Evolutionary conservation across 2,888 invertebrate species (phyloP).

Genomic region (Clostera curtula): DNA sequence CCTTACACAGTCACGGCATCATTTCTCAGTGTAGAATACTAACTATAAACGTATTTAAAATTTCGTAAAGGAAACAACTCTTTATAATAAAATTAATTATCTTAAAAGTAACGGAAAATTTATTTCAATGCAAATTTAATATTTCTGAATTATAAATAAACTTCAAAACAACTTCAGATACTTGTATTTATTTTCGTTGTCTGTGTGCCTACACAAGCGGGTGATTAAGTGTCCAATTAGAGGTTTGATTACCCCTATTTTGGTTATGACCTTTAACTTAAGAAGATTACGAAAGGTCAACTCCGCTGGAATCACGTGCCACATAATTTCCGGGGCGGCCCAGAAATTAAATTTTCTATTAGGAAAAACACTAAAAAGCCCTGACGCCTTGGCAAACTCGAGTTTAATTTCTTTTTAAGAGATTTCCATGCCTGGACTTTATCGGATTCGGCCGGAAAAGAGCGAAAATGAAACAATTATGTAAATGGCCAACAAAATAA

Average conservation of each 20-base stretch:
- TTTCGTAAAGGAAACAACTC: too few relatives aligned
- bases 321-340: conserved; percentile 18
- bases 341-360: conserved; percentile 26
- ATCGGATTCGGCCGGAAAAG: conserved; percentile 47
- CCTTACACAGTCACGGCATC: too few relatives aligned
- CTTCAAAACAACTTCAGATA: too few relatives aligned
- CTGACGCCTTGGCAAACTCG: conserved; percentile 31
- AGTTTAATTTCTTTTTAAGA: conserved; percentile 60
- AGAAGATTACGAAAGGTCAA: conserved; percentile 13
- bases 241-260: conserved; percentile 8
- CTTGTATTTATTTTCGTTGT: conserved; percentile 2
- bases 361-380: conserved; percentile 39
- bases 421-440: conserved; percentile 42
- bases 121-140: too few relatives aligned
- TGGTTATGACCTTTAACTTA: conserved; percentile 5
- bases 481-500: conserved; percentile 69
- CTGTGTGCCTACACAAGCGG: neutral
- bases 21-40: too few relatives aligned
- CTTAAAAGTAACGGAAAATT: too few relatives aligned
- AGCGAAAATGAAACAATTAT: conserved; percentile 71
- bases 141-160: too few relatives aligned
- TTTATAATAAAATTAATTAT: too few relatives aligned
- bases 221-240: conserved; percentile 3
- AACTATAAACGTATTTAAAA: too few relatives aligned
- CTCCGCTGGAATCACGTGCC: conserved; percentile 16